Conservation (phyloP, 2,888 invertebrate species). For the Chaetogeoica ovagalla region DNA sequence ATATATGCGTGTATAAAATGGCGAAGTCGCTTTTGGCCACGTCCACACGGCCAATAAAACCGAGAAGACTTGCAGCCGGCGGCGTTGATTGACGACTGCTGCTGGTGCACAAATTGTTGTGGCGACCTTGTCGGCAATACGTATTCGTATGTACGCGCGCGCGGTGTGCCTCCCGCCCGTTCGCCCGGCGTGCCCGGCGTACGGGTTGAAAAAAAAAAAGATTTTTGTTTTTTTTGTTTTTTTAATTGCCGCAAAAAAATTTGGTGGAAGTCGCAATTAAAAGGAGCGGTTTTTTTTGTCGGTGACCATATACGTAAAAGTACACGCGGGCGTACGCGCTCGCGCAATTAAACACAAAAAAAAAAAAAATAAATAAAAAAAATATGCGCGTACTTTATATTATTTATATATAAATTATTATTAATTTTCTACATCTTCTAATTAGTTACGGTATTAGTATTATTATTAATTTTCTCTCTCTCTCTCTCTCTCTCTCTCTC, state of each 20-base stretch:
- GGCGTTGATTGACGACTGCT: conserved; percentile 23
- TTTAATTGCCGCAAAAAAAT: conserved; percentile 45
- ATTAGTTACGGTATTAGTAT: conserved; percentile 43
- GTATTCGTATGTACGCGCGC: background rate
- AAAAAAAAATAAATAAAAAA: too few relatives aligned
- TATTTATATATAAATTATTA: background rate
- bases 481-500: background rate
- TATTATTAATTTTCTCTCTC: conserved; percentile 2
- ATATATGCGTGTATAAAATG: conserved; percentile 8
- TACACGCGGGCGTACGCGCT: too few relatives aligned
- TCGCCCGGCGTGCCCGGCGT: too few relatives aligned
- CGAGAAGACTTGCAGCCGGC: conserved; percentile 30
- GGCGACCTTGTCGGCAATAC: background rate
- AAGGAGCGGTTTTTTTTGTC: conserved; percentile 36
- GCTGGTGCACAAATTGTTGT: background rate
- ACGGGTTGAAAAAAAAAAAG: too few relatives aligned
- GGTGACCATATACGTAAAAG: background rate
- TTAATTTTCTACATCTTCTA: conserved; percentile 11
- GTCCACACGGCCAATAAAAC: conserved; percentile 53
- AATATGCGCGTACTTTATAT: background rate
- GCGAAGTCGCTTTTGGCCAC: conserved; percentile 52
- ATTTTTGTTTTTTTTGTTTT: too few relatives aligned
- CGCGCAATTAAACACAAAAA: too few relatives aligned
- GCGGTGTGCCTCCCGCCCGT: too few relatives aligned
- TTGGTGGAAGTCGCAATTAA: conserved; percentile 37